A percentile compares a stretch with the other conserved stretches of the same genome.
Conservation (phyloP, 2,888 invertebrate species). For the Linnaemya vulpina region DNA sequence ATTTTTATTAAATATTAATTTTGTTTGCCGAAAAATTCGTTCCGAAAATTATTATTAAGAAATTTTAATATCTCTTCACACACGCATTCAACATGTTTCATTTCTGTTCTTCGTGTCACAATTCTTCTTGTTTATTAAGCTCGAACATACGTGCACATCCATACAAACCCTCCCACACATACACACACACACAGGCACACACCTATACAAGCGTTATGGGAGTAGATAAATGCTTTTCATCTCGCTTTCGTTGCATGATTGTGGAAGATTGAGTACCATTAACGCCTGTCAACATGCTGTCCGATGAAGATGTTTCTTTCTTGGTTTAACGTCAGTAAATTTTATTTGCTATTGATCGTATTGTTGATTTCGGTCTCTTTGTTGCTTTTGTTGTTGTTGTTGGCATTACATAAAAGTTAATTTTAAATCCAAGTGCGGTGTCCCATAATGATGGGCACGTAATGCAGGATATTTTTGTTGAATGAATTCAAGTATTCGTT, state of each 20-base stretch:
- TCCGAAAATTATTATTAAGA: not conserved
- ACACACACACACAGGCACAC: not conserved
- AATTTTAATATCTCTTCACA: not conserved
- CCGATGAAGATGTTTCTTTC: slow-evolving; percentile 26
- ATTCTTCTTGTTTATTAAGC: slow-evolving; percentile 5
- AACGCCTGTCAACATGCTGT: slow-evolving; percentile 60
- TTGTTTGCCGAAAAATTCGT: not conserved
- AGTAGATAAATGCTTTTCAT: slow-evolving; percentile 22
- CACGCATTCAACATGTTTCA: slow-evolving; percentile 25
- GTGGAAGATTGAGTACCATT: slow-evolving; percentile 52
- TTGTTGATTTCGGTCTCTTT: not conserved
- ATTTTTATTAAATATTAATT: not conserved
- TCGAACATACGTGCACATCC: slow-evolving; percentile 5
- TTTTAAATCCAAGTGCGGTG: slow-evolving; percentile 18
- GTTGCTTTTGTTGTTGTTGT: no score
- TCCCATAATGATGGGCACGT: not conserved
- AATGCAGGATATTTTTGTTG: not conserved
- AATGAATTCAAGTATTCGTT: not conserved
- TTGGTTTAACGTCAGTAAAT: slow-evolving; percentile 5
- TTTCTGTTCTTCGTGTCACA: not conserved
- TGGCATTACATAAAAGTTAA: not conserved
- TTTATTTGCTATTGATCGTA: not conserved
- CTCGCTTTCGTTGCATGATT: slow-evolving; percentile 35
- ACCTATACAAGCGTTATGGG: not conserved
- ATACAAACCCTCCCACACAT: not conserved